Base-by-base conservation (phyloP, 2,797 vertebrate genomes). In the Lacerta viridis region DNA sequence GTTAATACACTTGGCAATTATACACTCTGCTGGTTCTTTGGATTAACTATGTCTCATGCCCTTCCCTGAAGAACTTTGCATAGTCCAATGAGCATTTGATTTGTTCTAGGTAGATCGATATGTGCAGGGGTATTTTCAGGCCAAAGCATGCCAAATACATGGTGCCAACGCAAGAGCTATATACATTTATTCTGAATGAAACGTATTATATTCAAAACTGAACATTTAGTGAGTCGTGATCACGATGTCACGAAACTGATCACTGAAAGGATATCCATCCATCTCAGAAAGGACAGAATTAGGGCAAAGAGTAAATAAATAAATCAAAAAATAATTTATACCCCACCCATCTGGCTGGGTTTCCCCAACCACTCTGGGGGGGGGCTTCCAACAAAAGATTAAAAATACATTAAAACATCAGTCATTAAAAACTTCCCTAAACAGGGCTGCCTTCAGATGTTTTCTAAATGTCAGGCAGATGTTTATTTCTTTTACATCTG, bases 111-210 rank as follows among this genome's bases (percentile, higher is more conserved):
- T 72, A 23, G 72, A 59, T 2, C 23, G 29, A 76, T 80, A 72
- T 41, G 72, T 92, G 76, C 13, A 66, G 92, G 59, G 15, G 7
- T 89, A 69, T 83, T 79, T 50, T 46, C 85, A 79, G 76, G 89
- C 85, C 36, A 74, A 36, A 39, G 33, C 72, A 20, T 36, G 23
- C 5, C 80, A 64, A 39, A 76, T 20, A 76, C 20, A 25, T n/a
- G 29, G 39, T 29, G 13, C 29, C 59, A 13, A 55, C 25, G 6
- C 3, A 4, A 20, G 8, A 39, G 41, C 3, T 43, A n/a, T 43
- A 59, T 23, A 11, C 59, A 33, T 20, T 20, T 33, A 43, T 77
- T 43, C 39, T 13, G 39, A 85, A 77, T 7, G 29, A 9, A 77
- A 17, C 7, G 6, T 46, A 85, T 41, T 29, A 39, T 29, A 11